phyloP scores from a whole-genome alignment of 2,888 invertebrate species.

The Therioaphis trifolii region DNA sequence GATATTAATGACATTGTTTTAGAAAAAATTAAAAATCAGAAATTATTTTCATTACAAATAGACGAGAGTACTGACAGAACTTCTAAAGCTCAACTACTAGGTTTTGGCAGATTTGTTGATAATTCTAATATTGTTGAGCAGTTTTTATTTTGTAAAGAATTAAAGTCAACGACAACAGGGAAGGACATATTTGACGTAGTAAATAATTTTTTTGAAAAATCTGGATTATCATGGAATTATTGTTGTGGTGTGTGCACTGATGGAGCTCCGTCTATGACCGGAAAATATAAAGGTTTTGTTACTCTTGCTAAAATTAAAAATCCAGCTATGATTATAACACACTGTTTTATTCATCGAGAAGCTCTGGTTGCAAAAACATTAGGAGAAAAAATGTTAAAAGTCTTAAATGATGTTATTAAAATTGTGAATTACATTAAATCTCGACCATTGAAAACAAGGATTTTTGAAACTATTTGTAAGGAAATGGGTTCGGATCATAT shows the following conservation, averaged over 20 bases:
- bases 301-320: constrained; percentile 63
- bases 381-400: constrained; percentile 20
- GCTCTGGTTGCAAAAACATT: constrained; percentile 21
- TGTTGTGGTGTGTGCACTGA: no score
- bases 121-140: no score
- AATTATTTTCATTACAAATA: no score
- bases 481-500: constrained; percentile 64
- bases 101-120: no score
- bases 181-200: constrained; percentile 64
- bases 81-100: no score
- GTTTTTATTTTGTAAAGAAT: constrained; percentile 64
- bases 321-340: constrained; percentile 64
- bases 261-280: no score
- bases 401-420: constrained; percentile 57
- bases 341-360: constrained; percentile 50
- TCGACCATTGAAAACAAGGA: constrained; percentile 62
- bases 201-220: no score
- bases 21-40: no score
- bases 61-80: no score
- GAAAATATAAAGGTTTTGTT: constrained; percentile 50
- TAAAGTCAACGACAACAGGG: constrained; percentile 63
- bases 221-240: no score
- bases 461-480: constrained; percentile 63
- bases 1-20: no score
- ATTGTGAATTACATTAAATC: constrained; percentile 60